Base-by-base conservation (phyloP, 2,113 vertebrate genomes). In the Plestiodon gilberti region DNA sequence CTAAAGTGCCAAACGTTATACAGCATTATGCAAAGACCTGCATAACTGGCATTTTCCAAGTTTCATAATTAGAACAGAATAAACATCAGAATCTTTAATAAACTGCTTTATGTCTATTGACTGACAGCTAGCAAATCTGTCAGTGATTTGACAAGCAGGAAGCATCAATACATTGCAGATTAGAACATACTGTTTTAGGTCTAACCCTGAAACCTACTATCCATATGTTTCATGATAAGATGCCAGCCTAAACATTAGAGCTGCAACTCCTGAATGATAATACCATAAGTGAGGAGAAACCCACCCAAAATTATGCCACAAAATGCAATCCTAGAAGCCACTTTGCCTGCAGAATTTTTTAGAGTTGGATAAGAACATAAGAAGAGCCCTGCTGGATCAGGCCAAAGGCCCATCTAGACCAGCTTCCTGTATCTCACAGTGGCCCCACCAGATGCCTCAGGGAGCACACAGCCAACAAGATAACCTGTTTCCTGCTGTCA, bases 101-200 rank as follows among this genome's bases (percentile, higher is more conserved):
- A 83, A 40, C 33, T 83, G 67, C 61, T 83, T 83, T 61, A 83
- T 74, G 74, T 74, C n/a, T 10, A 35, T 28, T 73, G 33, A 74
- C 30, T 74, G 82, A 73, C 52, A 83, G 55, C 82, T 83, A n/a
- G 7, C 57, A 74, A 61, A 10, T 71, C 22, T 82, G 81, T 73
- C 52, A 59, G 8, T 28, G 33, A 17, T 33, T 30, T 28, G 23
- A 82, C 55, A 70, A 57, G 48, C 81, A 57, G 33, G 40, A 23
- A 13, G 9, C 2, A 17, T 8, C 43, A 48, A 8, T 48, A 48
- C 43, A 48, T 8, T 48, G 43, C 52, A 78, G 33, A 17, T 13
- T 28, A 48, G 43, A 48, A 48, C 43, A 48, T 48, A 48, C 43
- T 8, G 8, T 8, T 48, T 48, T 48, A 48, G 8, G 43, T 33